Conservation (phyloP, 2,113 vertebrate species). For the Tupaia chinensis region DNA sequence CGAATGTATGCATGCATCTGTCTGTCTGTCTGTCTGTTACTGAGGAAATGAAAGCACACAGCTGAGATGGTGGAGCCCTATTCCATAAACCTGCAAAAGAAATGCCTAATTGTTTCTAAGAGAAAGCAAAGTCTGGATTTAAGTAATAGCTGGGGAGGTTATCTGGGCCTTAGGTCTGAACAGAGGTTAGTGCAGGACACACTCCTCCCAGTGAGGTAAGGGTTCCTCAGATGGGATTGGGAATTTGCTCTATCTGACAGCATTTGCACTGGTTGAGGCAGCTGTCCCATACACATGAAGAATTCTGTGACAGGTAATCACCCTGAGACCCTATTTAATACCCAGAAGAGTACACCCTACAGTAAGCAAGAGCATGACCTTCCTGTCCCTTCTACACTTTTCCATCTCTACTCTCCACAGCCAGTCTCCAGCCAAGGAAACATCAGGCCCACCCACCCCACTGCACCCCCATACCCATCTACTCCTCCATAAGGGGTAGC, state of each 20-base stretch:
- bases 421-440: neutral
- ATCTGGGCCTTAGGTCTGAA: neutral
- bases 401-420: neutral
- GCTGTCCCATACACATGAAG: neutral
- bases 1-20: neutral
- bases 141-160: neutral
- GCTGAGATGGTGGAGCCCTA: neutral
- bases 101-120: neutral
- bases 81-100: neutral
- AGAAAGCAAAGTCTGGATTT: neutral
- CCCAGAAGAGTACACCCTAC: neutral
- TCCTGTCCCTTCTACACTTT: neutral
- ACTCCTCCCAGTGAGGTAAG: neutral
- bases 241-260: neutral
- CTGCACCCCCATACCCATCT: neutral
- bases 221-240: neutral
- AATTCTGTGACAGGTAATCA: neutral
- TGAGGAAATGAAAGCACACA: neutral
- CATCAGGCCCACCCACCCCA: neutral
- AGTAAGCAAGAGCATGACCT: neutral
- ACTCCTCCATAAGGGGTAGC: neutral
- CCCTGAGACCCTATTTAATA: neutral
- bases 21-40: neutral
- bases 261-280: too few relatives aligned
- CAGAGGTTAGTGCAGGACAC: accelerated